Conservation (phyloP, 2,888 invertebrate species). For the Oeneis ivallda region DNA sequence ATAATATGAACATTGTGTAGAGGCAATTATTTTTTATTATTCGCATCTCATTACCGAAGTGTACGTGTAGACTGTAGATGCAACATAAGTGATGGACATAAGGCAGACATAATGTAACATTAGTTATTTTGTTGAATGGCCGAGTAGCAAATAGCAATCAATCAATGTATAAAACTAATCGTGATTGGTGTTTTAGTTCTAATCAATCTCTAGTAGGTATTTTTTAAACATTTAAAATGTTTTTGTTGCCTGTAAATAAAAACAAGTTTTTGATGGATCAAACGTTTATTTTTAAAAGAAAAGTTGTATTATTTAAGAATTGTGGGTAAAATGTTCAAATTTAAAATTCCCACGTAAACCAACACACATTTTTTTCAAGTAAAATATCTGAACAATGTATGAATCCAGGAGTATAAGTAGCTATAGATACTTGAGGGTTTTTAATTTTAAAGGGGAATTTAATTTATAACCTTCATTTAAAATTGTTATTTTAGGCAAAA, state of each 20-base stretch:
- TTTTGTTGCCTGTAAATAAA: background rate
- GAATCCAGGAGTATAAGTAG: background rate
- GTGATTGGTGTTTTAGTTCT: conserved; percentile 9
- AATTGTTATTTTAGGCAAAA: conserved; percentile 6
- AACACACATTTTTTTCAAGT: background rate
- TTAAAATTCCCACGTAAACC: too few relatives aligned
- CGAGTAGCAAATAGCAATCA: conserved; percentile 26
- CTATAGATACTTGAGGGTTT: background rate
- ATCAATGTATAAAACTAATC: conserved; percentile 25
- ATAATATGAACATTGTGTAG: background rate
- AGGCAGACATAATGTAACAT: conserved; percentile 34
- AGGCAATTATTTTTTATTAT: background rate
- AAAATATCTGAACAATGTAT: conserved; percentile 6
- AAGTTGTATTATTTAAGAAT: too few relatives aligned
- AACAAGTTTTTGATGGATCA: too few relatives aligned
- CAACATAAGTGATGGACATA: conserved; percentile 35
- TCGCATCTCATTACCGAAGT: conserved; percentile 33
- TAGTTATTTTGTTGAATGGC: conserved; percentile 30
- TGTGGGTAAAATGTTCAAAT: too few relatives aligned
- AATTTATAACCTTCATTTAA: conserved; percentile 14
- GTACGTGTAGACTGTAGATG: conserved; percentile 29
- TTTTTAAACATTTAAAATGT: background rate
- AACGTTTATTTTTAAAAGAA: too few relatives aligned
- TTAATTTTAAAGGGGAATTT: background rate
- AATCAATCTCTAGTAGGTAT: background rate